Evolutionary conservation across 2,888 invertebrate genomes (phyloP), one percentile per base, ranked within the genome.

Genomic region (Neoaliturus tenellus): DNA sequence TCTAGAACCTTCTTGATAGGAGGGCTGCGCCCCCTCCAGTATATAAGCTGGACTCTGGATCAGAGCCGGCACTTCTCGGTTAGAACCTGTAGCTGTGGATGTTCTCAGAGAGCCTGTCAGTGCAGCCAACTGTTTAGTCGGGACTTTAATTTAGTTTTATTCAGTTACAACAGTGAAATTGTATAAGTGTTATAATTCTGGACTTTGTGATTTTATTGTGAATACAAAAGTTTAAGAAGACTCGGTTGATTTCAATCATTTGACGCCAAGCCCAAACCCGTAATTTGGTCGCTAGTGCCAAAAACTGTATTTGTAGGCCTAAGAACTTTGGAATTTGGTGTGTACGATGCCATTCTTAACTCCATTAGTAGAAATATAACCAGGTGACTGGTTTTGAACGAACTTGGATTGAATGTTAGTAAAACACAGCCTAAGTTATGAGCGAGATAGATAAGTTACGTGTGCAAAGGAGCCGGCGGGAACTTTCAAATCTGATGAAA

Each of bases 251-350:
- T n/a, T n/a, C n/a, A n/a, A n/a, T n/a, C n/a, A n/a, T n/a, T n/a
- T n/a, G n/a, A n/a, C n/a, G n/a, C n/a, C n/a, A n/a, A n/a, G n/a
- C n/a, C n/a, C n/a, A 78, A 78, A 33, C 20, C 17, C 31, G 58
- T 80, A 51, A 80, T 55, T 80, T 80, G 80, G 80, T 80, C 80
- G 33, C 33, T 55, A 0, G 14, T 80, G 0, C 80, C 80, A 0
- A 80, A 80, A 55, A 80, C 55, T 31, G 58, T 62, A 3, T 80
- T 80, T 62, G 80, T 80, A 20, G 35, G 39, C 80, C 35, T 80
- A 1, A n/a, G 62, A 33, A 58, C 39, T 3, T 20, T 80, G n/a
- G 1, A 17, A 23, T 35, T 33, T 31, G 62, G 80, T 35, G 58
- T 62, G 12, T 80, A 80, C 62, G 62, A 80, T 62, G 80, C 80